Evolutionary conservation across 2,888 invertebrate genomes (phyloP).

Genomic region (Seira sanloemensis): DNA sequence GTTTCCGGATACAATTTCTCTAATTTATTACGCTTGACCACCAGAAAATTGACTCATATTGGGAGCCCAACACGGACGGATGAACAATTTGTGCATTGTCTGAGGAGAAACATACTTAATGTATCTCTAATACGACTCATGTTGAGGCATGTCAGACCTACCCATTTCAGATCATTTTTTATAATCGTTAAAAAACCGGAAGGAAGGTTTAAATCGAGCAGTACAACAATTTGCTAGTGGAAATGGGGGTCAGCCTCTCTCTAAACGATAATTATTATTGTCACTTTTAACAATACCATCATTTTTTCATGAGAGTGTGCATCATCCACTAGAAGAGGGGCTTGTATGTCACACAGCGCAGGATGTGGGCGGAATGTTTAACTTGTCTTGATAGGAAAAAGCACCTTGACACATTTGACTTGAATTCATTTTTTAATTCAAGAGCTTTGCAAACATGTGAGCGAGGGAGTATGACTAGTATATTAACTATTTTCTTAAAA

Average conservation of each 20-base stretch:
- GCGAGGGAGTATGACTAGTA: not conserved
- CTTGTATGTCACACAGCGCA: too few relatives aligned
- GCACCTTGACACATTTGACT: conserved; percentile 47
- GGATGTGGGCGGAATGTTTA: not conserved
- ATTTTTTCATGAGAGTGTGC: not conserved
- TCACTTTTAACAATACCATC: not conserved
- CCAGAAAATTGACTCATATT: not conserved
- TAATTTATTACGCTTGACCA: not conserved
- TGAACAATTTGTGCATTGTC: not conserved
- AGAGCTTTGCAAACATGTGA: not conserved
- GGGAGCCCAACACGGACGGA: not conserved
- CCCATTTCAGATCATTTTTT: not conserved
- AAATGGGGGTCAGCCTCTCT: not conserved
- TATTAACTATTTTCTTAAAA: not conserved
- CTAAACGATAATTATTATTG: not conserved
- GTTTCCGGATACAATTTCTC: not conserved
- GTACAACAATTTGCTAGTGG: not conserved
- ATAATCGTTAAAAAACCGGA: not conserved
- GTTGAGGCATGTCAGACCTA: not conserved
- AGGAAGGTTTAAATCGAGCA: not conserved
- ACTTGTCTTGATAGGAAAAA: not conserved
- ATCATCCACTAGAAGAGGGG: not conserved
- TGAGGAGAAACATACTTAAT: not conserved
- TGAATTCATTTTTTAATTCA: not conserved
- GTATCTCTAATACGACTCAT: not conserved